Evolutionary conservation across 2,113 vertebrate genomes (phyloP).

Genomic region (Phalacrocorax aristotelis): DNA sequence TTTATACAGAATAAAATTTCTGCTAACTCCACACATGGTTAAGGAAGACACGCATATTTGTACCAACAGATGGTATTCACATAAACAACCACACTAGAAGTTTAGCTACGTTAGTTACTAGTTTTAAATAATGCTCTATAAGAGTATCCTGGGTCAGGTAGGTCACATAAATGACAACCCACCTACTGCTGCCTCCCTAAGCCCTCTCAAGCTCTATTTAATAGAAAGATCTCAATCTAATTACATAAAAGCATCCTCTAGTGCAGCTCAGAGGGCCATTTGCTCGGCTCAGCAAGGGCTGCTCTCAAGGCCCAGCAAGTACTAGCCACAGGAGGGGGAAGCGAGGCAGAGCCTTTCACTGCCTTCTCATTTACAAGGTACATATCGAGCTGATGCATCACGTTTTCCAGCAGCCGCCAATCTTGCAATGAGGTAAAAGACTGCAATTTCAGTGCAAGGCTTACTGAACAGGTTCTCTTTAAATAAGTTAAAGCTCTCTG

Average conservation of each 20-base stretch:
- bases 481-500: background rate
- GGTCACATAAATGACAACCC: background rate
- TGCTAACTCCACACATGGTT: rapidly evolving
- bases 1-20: rapidly evolving
- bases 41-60: rapidly evolving
- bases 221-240: background rate
- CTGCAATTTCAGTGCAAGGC: background rate
- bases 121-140: rapidly evolving
- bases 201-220: background rate
- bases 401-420: background rate
- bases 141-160: background rate
- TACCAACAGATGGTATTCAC: no score
- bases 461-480: background rate
- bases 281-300: background rate
- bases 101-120: rapidly evolving
- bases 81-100: rapidly evolving
- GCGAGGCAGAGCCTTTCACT: background rate
- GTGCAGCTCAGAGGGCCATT: background rate
- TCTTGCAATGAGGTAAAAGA: rapidly evolving
- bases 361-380: background rate
- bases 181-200: rapidly evolving
- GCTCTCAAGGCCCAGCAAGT: background rate
- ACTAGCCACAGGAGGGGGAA: rapidly evolving
- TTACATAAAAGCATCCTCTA: rapidly evolving
- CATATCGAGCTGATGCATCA: rapidly evolving